Base-by-base conservation (phyloP, 2,888 invertebrate genomes). In the Megamerina dolium region DNA sequence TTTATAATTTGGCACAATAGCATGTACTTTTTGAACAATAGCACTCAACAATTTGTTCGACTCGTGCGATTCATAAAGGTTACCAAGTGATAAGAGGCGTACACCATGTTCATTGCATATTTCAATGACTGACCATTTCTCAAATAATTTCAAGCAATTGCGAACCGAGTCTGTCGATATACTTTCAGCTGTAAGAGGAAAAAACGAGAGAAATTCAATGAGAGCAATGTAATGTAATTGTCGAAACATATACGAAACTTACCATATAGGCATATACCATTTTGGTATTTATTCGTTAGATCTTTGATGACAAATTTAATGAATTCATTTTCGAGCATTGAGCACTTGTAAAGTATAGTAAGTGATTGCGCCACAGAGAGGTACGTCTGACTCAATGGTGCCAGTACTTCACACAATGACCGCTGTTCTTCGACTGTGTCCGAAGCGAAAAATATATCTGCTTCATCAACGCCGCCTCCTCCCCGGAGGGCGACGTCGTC, bases 91-190 rank as follows among this genome's bases (percentile, higher is more conserved):
- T 49, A 75, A 62, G 31, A 76, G 55, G 43, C 74, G 73, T 48
- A 74, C 57, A 33, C 70, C 70, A 37, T 61, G 60, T 40, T 63
- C 61, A 51, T 61, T 67, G 51, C 76, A 63, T 57, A 78, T 63
- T 23, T 89, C 85, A 23, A 93, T 61, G 10, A 89, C 80, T 52
- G 82, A 82, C 85, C 88, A 87, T 57, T 85, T 85, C 52, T 87
- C 83, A 29, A 87, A 81, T 2, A 92, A 70, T 53, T 87, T 85
- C 20, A 91, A 69, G 40, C 89, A 87, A 71, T 91, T 92, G 61
- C 83, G 83, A 38, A 94, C 80, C 0, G 88, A 84, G 66, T 93
- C 92, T 8, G 87, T 82, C 6, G 89, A 87, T 37, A 91, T 80
- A 60, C 91, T 87, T 72, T 94, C 93, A 53, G 85, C 93, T 93